phyloP scores from a whole-genome alignment of 1,140 invertebrate genomes.

The Pogonomyrmex californicus region DNA sequence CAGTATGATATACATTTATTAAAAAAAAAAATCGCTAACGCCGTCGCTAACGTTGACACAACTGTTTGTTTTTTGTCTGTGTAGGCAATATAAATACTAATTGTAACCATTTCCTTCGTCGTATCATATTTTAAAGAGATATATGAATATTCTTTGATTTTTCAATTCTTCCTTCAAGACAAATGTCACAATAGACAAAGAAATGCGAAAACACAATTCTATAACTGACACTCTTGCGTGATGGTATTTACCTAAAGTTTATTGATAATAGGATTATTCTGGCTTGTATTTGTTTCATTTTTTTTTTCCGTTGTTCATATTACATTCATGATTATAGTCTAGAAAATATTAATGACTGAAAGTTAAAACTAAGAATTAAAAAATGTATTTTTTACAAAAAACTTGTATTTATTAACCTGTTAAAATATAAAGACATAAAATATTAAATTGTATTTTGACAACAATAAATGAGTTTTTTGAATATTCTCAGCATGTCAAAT shows the following conservation, averaged over 20 bases:
- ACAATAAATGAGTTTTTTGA: neutral
- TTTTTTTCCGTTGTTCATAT: neutral
- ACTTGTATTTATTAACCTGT: neutral
- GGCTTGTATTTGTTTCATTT: neutral
- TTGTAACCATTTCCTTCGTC: conserved; percentile 53
- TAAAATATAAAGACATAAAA: too few species aligned
- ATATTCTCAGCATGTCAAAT: neutral
- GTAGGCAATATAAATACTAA: conserved; percentile 71
- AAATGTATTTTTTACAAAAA: neutral
- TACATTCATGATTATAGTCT: neutral
- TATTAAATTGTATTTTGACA: neutral
- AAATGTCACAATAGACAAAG: neutral
- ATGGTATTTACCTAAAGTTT: too few species aligned
- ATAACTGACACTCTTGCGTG: neutral
- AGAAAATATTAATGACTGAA: neutral
- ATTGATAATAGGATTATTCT: neutral
- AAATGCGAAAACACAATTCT: neutral
- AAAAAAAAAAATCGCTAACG: conserved; percentile 40
- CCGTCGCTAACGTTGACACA: conserved; percentile 29
- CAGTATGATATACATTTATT: conserved; percentile 11
- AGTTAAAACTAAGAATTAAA: neutral
- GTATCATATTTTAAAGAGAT: conserved; percentile 38
- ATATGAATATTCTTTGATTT: conserved; percentile 45
- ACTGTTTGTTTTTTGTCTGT: conserved; percentile 68
- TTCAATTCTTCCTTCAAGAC: neutral